Conservation (phyloP, 1,140 invertebrate genomes). For the Ctenoplectra terminalis region DNA sequence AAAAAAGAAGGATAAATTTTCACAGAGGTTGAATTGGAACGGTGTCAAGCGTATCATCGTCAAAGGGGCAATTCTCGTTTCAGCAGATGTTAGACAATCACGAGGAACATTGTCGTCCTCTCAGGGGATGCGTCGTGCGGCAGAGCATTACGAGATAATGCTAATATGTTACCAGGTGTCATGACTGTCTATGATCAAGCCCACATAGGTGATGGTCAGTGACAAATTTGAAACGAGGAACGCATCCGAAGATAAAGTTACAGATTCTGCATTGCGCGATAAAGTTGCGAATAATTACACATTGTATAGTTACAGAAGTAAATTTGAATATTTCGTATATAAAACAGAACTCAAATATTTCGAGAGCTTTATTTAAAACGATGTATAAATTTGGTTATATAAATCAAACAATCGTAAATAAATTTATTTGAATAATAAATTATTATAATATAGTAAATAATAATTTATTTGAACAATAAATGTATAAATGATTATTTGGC, state of each 20-base stretch:
- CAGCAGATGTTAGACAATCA: conserved; percentile 36
- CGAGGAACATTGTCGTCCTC: not conserved
- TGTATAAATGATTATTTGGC: not conserved
- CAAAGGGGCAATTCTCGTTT: conserved; percentile 27
- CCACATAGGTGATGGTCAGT: not conserved
- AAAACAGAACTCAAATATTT: too few relatives aligned
- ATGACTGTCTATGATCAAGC: not conserved
- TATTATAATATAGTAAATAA: too few relatives aligned
- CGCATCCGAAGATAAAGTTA: not conserved
- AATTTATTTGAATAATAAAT: too few relatives aligned
- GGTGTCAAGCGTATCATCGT: conserved; percentile 9
- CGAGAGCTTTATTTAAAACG: too few relatives aligned
- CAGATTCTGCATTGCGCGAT: not conserved
- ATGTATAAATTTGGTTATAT: too few relatives aligned
- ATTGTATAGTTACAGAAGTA: too few relatives aligned
- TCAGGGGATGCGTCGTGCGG: conserved; percentile 3
- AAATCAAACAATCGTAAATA: too few relatives aligned
- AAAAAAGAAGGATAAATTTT: not conserved
- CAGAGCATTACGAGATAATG: conserved; percentile 35
- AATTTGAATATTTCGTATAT: too few relatives aligned
- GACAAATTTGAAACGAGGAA: not conserved
- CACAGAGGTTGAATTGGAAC: not conserved
- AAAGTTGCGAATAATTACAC: too few relatives aligned
- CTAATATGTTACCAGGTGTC: conserved; percentile 39
- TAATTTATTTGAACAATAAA: too few relatives aligned